Base-by-base conservation (phyloP, 2,797 vertebrate species). In the Perodicticus potto region DNA sequence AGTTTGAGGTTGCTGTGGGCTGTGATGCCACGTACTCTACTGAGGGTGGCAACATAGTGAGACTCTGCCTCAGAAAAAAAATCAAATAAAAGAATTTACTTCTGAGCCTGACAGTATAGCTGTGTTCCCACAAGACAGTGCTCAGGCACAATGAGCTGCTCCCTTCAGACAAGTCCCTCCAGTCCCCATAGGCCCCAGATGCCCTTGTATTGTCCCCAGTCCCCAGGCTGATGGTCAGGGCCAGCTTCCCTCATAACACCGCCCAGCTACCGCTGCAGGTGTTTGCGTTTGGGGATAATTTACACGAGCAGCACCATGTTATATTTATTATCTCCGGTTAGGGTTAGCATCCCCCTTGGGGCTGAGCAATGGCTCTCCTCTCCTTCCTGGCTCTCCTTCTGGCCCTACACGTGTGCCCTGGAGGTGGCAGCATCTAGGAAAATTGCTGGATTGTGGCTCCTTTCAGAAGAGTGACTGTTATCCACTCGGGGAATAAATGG, bases 251-350 rank as follows among this genome's bases (percentile, higher is more conserved):
- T 81, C 45, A 34, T 22, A 11, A 40, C 3, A 4, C n/a, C 9
- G 5, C 77, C 29, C 9, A 0, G 1, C 27, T 1, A 22, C 13
- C 22, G 17, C 7, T 45, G 5, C 0, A 5, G 57, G 45, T 45
- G 25, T 76, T 32, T 65, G 57, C 29, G 55, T 84, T 20, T 40
- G 27, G 10, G 49, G 3, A 3, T 23, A 23, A 23, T 10, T 61
- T 16, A 61, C 17, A 2, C 0, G 27, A 49, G 32, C 80, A 73
- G 67, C 2, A 8, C 12, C 23, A 67, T 20, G 4, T 34, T 34
- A 25, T 10, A 8, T 13, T 23, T 2, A 1, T 25, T 25, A 19
- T 17, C 72, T 53, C 37, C 25, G 14, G 13, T 20, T 59, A 63
- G 91, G 22, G 59, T 13, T 23, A 17, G n/a, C 40, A 17, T 16